Base-by-base conservation (phyloP, 2,888 invertebrate species). In the Tuberolachnus salignus region DNA sequence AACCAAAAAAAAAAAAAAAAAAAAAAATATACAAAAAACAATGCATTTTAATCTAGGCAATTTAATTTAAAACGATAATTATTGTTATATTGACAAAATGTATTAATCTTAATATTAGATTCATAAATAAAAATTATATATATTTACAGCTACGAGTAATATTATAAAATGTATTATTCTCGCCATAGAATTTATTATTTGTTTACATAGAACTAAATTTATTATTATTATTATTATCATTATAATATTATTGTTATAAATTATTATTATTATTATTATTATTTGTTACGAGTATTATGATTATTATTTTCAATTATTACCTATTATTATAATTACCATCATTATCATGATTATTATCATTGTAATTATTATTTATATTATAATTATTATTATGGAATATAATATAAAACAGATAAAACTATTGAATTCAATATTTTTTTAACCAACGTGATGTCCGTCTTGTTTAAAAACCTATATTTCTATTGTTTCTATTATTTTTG, bases 21-120 rank as follows among this genome's bases (percentile, higher is more conserved):
- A 46, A 59, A 34, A 34, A 34, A 34, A 34, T 6, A n/a, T n/a
- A n/a, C n/a, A n/a, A n/a, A n/a, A 67, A 73, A 75, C 9, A 57
- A 57, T 57, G 75, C 67, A 75, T 75, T 75, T 75, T 75, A 67
- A 26, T 75, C 57, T 78, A 78, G 67, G 53, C 49, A 73, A 80
- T 74, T 67, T 74, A 63, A 71, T 78, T 73, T n/a, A 64, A 78
- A 81, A 70, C 75, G n/a, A n/a, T n/a, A 75, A 55, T 53, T 57
- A 75, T 72, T 71, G 75, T 81, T 78, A 71, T 81, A 63, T 63
- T 34, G 69, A 78, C 61, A 53, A 71, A 75, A 63, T 69, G 61
- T 81, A 70, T 78, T 81, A 63, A 81, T 66, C 70, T 71, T 78
- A 78, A 70, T 63, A 66, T 63, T 78, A 81, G 63, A 75, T 69